A percentile compares a stretch with the other conserved stretches of the same genome.
Conservation (phyloP, 2,888 invertebrate species). For the Ophioninae sp. region DNA sequence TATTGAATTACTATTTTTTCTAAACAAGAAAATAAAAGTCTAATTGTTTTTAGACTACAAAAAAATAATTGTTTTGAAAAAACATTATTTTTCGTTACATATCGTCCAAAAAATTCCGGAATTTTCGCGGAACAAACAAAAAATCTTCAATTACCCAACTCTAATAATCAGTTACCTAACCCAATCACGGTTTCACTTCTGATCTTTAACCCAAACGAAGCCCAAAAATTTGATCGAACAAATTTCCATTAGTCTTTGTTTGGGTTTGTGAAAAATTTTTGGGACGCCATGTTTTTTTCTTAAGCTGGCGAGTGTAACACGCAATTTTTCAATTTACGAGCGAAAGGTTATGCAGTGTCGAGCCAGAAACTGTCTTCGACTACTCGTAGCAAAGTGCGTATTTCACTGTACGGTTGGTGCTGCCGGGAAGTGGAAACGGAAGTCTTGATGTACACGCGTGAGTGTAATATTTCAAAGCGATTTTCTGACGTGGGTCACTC, state of each 20-base stretch:
- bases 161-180: too few relatives aligned
- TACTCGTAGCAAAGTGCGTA: slow-evolving; percentile 34
- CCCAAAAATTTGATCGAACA: background rate
- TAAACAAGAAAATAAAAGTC: too few relatives aligned
- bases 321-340: slow-evolving; percentile 45
- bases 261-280: too few relatives aligned
- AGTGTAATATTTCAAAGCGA: slow-evolving; percentile 79
- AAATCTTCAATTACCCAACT: too few relatives aligned
- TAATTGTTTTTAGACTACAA: too few relatives aligned
- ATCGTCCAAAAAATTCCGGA: too few relatives aligned
- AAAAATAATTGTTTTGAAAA: too few relatives aligned
- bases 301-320: background rate
- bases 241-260: background rate
- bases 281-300: slow-evolving; percentile 1
- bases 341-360: slow-evolving; percentile 47
- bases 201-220: too few relatives aligned
- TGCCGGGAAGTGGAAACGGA: slow-evolving; percentile 47
- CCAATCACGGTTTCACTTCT: too few relatives aligned
- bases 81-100: too few relatives aligned
- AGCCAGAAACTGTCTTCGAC: slow-evolving; percentile 38
- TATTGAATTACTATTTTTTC: too few relatives aligned
- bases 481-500: slow-evolving; percentile 33
- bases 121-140: too few relatives aligned
- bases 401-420: slow-evolving; percentile 27
- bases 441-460: slow-evolving; percentile 56